Conservation (phyloP, 2,888 invertebrate genomes). For the Sphaeridia pumilis region DNA sequence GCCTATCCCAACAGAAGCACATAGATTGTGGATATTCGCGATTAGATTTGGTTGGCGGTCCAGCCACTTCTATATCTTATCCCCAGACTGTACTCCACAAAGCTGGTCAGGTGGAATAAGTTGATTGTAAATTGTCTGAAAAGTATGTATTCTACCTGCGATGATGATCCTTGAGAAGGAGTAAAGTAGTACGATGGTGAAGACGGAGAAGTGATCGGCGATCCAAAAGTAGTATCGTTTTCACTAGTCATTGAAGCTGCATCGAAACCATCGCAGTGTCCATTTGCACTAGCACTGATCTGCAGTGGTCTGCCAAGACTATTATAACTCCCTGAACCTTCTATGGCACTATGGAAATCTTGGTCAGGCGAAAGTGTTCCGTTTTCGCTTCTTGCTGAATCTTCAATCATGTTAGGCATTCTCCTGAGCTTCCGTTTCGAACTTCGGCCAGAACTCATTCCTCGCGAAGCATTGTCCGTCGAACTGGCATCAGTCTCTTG, state of each 20-base stretch:
- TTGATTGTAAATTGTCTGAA: neutral
- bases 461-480: conserved; percentile 12
- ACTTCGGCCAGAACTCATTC: conserved; percentile 8
- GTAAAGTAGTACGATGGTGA: conserved; percentile 20
- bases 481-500: conserved; percentile 35
- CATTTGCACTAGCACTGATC: conserved; percentile 19
- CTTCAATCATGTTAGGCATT: conserved; percentile 13
- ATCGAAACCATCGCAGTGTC: conserved; percentile 14
- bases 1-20: too few relatives aligned
- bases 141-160: conserved; percentile 22
- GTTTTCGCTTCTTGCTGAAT: neutral
- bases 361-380: neutral
- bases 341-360: conserved; percentile 30
- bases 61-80: too few relatives aligned
- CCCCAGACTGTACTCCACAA: too few relatives aligned
- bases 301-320: conserved; percentile 34
- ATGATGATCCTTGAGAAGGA: conserved; percentile 34
- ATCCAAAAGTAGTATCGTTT: conserved; percentile 31
- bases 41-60: too few relatives aligned
- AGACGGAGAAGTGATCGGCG: conserved; percentile 32
- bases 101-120: too few relatives aligned
- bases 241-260: conserved; percentile 27
- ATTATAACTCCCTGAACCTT: conserved; percentile 22
- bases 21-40: too few relatives aligned
- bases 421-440: neutral